Percentiles rank a stretch among this genome's conserved stretches.
These are phyloP conservation scores for Petrocephalus schoutedeni DNA, from an alignment of 2,797 vertebrate genomes.

Conservation along the genomic window DNA sequence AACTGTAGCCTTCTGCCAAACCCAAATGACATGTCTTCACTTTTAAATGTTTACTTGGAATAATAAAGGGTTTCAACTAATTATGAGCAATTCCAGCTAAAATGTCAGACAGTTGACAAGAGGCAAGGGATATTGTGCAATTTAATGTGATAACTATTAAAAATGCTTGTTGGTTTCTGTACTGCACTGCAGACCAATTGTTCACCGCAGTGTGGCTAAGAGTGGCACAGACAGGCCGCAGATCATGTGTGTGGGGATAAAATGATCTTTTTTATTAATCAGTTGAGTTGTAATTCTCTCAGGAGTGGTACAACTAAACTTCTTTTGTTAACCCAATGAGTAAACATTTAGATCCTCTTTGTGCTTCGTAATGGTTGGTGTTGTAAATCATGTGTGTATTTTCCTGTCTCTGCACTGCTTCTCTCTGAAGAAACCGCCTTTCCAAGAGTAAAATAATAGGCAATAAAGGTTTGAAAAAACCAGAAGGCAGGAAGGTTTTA, in stretches of 20 bases:
- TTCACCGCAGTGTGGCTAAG: neutral
- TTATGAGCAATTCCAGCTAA: conserved; percentile 2
- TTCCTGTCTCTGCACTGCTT: neutral
- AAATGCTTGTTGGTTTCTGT: neutral
- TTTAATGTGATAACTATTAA: neutral
- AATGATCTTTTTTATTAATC: neutral
- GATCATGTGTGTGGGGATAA: neutral
- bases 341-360: neutral
- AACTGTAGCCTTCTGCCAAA: neutral
- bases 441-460: neutral
- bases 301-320: neutral
- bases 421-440: neutral
- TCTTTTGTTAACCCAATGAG: neutral
- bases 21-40: neutral
- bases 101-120: neutral
- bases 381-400: neutral
- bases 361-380: neutral
- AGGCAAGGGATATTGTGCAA: neutral
- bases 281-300: neutral
- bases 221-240: neutral
- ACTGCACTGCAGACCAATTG: neutral
- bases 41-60: conserved; percentile 1
- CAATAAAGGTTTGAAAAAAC: conserved; percentile 45
- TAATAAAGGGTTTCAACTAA: neutral
- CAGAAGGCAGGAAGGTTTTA: conserved; percentile 57